Percentiles rank a stretch among this genome's conserved stretches.
These are phyloP conservation scores for Sciurus niger DNA, from an alignment of 2,113 vertebrate species.

Conservation along the genomic window DNA sequence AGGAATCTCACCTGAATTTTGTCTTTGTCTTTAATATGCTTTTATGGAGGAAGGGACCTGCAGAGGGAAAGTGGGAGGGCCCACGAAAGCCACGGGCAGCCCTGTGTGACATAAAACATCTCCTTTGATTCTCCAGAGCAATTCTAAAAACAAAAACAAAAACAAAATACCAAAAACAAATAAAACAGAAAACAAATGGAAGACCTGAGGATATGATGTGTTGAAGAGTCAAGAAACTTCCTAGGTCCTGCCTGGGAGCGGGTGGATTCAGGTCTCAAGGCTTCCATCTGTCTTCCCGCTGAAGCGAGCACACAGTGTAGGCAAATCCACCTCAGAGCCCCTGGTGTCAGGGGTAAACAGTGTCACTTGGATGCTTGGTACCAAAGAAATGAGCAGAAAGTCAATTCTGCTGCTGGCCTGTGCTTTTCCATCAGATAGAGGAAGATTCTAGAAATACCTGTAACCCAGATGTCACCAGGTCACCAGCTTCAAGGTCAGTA, in stretches of 20 bases:
- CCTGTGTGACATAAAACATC: background rate
- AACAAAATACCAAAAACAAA: too few species aligned
- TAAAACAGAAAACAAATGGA: too few species aligned
- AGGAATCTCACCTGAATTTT: background rate
- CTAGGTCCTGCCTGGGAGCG: background rate
- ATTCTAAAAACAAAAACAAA: background rate
- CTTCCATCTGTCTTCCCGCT: background rate
- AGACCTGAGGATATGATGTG: background rate
- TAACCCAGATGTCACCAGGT: slow-evolving; percentile 30
- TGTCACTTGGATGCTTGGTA: background rate
- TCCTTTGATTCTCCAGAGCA: background rate
- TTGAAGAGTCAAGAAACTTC: background rate
- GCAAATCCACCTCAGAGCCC: background rate
- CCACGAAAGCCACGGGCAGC: background rate
- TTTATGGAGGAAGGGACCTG: background rate
- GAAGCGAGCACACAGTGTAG: background rate
- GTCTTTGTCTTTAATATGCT: background rate
- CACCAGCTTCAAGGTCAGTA: slow-evolving; percentile 10
- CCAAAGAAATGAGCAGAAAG: slow-evolving; percentile 53
- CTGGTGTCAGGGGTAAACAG: background rate
- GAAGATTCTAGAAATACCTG: background rate
- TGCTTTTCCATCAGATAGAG: slow-evolving; percentile 5
- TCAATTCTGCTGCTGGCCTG: background rate
- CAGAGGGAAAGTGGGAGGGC: background rate
- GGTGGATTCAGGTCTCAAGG: background rate